Evolutionary conservation across 2,113 vertebrate genomes (phyloP).

Genomic region (Clarias magur): DNA sequence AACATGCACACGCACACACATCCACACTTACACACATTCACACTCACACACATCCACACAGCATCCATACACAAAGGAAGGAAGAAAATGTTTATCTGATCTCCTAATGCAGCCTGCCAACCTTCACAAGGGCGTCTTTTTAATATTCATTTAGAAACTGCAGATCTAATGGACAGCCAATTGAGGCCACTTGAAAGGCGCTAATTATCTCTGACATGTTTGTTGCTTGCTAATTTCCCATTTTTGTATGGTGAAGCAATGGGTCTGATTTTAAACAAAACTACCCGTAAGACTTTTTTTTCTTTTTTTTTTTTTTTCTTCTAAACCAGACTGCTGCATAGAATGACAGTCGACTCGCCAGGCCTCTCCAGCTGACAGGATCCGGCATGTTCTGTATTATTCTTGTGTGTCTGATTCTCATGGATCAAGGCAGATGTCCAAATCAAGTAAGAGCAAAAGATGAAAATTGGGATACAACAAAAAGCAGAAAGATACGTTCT

Average conservation of each 20-base stretch:
- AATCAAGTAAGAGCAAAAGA: not conserved
- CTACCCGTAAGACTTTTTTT: not conserved
- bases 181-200: slow-evolving; percentile 72
- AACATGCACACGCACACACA: slow-evolving; percentile 52
- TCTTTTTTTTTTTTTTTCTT: not conserved
- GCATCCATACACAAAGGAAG: not conserved
- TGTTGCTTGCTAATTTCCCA: slow-evolving; percentile 90
- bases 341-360: not conserved
- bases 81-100: slow-evolving; percentile 92
- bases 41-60: not conserved
- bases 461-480: not conserved
- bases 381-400: not conserved
- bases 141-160: slow-evolving; percentile 85
- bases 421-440: not conserved
- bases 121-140: slow-evolving; percentile 84
- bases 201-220: slow-evolving; percentile 95
- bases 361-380: not conserved
- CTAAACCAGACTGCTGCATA: not conserved
- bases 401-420: not conserved
- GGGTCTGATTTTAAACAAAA: slow-evolving; percentile 4
- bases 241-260: slow-evolving; percentile 81
- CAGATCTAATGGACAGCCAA: slow-evolving; percentile 88
- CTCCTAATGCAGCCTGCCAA: slow-evolving; percentile 85
- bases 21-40: not conserved
- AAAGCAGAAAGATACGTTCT: not conserved